Evolutionary conservation across 1,140 invertebrate species (phyloP).

Genomic region (Drosophila nasuta): DNA sequence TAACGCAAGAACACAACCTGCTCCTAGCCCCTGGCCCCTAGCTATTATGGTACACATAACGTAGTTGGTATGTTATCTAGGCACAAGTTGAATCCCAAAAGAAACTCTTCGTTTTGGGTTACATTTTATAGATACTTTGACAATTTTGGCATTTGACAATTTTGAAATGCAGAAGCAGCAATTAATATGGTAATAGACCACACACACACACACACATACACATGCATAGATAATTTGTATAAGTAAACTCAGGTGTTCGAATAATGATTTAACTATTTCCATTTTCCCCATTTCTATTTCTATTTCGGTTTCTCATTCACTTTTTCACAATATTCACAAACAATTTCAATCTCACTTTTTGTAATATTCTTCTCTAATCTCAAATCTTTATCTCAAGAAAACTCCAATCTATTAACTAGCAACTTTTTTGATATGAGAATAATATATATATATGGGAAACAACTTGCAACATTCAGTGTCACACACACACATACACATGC

Average conservation of each 20-base stretch:
- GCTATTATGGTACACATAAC: neutral
- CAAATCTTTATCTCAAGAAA: constrained; percentile 2
- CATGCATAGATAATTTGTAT: constrained; percentile 40
- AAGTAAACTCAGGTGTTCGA: constrained; percentile 75
- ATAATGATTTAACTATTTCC: constrained; percentile 64
- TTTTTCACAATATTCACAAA: constrained; percentile 1
- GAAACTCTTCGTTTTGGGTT: neutral
- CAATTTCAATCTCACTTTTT: constrained; percentile 18
- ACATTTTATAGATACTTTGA: neutral
- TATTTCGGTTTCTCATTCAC: constrained; percentile 3
- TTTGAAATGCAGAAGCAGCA: constrained; percentile 10
- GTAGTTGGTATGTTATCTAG: constrained; percentile 2
- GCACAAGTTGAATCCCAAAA: neutral
- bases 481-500: neutral
- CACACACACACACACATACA: constrained; percentile 1
- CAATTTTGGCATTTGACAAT: constrained; percentile 1
- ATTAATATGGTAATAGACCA: constrained; percentile 15
- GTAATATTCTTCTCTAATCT: neutral
- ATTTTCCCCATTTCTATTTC: constrained; percentile 30
- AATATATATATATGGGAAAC: constrained; percentile 12
- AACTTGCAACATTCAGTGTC: constrained; percentile 42
- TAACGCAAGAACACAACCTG: neutral
- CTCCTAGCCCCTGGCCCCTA: neutral
- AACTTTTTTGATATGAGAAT: constrained; percentile 31
- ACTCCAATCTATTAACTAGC: constrained; percentile 21